Percentiles rank a stretch among this genome's conserved stretches.
These are phyloP conservation scores for Columba livia DNA, from an alignment of 2,113 vertebrate genomes.

Conservation along the genomic window DNA sequence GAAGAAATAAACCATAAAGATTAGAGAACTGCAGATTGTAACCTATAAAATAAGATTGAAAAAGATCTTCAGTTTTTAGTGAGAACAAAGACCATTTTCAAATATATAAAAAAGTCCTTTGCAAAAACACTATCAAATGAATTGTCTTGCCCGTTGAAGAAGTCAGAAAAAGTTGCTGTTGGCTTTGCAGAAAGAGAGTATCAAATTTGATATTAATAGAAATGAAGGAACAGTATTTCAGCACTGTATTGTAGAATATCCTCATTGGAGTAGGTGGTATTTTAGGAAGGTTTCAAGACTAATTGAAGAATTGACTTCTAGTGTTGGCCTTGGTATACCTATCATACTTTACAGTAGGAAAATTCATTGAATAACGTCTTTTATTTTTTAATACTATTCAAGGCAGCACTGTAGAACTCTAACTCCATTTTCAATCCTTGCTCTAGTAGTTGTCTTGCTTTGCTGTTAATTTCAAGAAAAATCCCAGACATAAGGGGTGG, in stretches of 20 bases:
- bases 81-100: not conserved
- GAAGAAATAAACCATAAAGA: not conserved
- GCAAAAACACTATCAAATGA: not conserved
- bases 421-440: not conserved
- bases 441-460: not conserved
- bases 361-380: not conserved
- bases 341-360: not conserved
- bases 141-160: not conserved
- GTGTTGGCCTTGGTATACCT: not conserved
- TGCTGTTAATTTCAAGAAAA: constrained; percentile 8
- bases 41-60: not conserved
- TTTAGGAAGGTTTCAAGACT: not conserved
- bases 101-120: not conserved
- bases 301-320: not conserved
- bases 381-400: not conserved
- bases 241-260: not conserved
- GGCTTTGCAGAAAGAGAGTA: not conserved
- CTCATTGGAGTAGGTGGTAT: not conserved
- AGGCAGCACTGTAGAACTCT: not conserved
- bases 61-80: not conserved
- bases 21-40: not conserved
- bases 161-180: not conserved
- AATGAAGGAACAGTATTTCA: not conserved
- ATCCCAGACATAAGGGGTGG: not conserved
- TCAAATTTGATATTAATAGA: not conserved